A percentile compares a stretch with the other conserved stretches of the same genome.
These are phyloP conservation scores for Periphyllus acericola DNA, from an alignment of 2,888 invertebrate species.

Conservation along the genomic window DNA sequence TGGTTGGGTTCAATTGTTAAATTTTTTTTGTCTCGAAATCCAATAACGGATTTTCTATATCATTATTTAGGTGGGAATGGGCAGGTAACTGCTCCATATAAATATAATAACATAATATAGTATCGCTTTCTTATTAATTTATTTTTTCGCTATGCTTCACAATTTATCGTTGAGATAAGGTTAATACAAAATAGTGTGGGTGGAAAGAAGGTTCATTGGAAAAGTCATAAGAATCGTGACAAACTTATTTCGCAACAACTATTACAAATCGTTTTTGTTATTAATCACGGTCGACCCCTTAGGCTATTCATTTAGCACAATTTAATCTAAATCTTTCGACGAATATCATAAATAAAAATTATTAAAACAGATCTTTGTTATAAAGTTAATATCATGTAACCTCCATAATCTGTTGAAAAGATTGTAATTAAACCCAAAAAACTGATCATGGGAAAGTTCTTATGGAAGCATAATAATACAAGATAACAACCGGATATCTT, in stretches of 20 bases:
- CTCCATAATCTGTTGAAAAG: constrained; percentile 29
- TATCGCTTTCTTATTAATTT: constrained; percentile 18
- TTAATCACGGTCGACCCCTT: constrained; percentile 16
- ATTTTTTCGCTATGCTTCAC: constrained; percentile 18
- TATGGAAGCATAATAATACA: constrained; percentile 42
- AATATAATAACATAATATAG: not conserved
- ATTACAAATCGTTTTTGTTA: constrained; percentile 54
- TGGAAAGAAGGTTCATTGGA: constrained; percentile 45
- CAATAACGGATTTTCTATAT: constrained; percentile 43
- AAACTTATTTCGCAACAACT: constrained; percentile 57
- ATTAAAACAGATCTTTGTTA: constrained; percentile 36
- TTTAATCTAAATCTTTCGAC: constrained; percentile 44
- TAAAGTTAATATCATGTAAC: constrained; percentile 28
- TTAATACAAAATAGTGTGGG: constrained; percentile 39
- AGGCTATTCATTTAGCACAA: constrained; percentile 28
- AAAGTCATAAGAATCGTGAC: constrained; percentile 57
- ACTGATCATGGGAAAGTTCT: constrained; percentile 56
- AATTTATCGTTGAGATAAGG: constrained; percentile 39
- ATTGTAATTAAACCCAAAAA: constrained; percentile 51
- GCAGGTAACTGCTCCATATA: not conserved
- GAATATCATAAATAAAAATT: constrained; percentile 4
- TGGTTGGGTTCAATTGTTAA: constrained; percentile 18
- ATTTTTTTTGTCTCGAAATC: not conserved
- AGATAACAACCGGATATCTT: constrained; percentile 58
- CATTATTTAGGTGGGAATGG: not conserved